Base-by-base conservation (phyloP, 2,797 vertebrate genomes). In the Crossoptilon crossoptilon region DNA sequence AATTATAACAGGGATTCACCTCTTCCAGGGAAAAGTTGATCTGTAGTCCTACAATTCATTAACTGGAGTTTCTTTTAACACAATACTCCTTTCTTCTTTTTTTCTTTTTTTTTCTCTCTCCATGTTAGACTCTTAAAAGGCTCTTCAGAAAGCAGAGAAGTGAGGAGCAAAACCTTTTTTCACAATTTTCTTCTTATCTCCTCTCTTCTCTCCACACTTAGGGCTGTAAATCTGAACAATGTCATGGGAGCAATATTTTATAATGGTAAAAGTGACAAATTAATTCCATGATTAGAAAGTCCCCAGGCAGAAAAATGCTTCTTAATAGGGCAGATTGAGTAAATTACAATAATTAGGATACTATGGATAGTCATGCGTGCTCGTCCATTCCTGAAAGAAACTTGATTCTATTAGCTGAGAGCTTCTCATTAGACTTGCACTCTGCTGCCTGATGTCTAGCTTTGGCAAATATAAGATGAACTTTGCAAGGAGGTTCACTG, bases 271-370 rank as follows among this genome's bases (percentile, higher is more conserved):
- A 82, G 60, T 91, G 73, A 86, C 69, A 90, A 88, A 76, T 79
- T 87, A 92, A 60, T 91, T 86, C 56, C 31, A 39, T 37, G 3
- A 85, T 91, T 90, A 92, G 59, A 78, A 84, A 81, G 62, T 79
- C 78, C 67, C 11, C n/a, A 70, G 79, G 87, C 75, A 92, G 51
- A 76, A 84, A 87, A 80, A 88, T 53, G 24, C 11, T 91, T 2
- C 0, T 84, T 95, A 88, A 84, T 69, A 79, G 49, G 39, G 56
- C 37, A 91, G 55, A 84, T 8, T 67, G 70, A 66, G 63, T 80
- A 72, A 87, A 90, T 94, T 67, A 83, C 81, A 92, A 67, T 91
- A 79, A 95, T 85, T 94, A 77, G 49, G 39, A 90, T 75, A 77
- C 35, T 43, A 19, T 37, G 77, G 68, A 90, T 86, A 93, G 80